Conservation (phyloP, 2,113 vertebrate genomes). For the Pituophis catenifer region DNA sequence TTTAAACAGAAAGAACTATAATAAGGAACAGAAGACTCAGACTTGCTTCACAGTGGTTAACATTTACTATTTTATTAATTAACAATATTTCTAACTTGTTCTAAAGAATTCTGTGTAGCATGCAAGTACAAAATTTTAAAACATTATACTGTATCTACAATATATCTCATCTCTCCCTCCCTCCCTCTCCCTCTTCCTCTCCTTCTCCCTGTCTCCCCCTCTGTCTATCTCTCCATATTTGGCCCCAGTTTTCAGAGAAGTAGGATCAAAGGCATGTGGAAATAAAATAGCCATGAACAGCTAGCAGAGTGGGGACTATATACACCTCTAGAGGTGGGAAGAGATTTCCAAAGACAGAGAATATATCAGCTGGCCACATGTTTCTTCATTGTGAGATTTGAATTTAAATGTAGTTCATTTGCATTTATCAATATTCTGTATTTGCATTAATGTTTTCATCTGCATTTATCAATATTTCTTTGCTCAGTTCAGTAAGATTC, state of each 20-base stretch:
- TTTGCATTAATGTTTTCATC: background rate
- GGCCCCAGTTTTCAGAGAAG: background rate
- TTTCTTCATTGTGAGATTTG: background rate
- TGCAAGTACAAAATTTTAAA: background rate
- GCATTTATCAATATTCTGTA: background rate
- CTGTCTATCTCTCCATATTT: background rate
- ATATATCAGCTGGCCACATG: background rate
- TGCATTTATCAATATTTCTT: background rate
- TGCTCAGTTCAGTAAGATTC: background rate
- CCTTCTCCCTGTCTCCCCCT: too few relatives aligned
- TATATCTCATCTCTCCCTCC: too few relatives aligned
- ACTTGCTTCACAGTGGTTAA: background rate
- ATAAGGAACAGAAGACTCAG: background rate
- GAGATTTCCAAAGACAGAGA: background rate
- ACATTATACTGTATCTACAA: background rate
- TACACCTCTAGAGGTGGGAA: background rate
- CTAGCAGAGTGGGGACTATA: background rate
- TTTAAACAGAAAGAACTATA: background rate
- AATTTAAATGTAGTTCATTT: background rate
- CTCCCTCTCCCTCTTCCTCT: too few relatives aligned
- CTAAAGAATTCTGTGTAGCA: background rate
- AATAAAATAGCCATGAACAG: background rate
- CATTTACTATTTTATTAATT: background rate
- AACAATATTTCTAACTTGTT: background rate
- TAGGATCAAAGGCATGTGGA: background rate